These are phyloP conservation scores for Eonycteris spelaea DNA, from an alignment of 2,113 vertebrate species.

Conservation along the genomic window DNA sequence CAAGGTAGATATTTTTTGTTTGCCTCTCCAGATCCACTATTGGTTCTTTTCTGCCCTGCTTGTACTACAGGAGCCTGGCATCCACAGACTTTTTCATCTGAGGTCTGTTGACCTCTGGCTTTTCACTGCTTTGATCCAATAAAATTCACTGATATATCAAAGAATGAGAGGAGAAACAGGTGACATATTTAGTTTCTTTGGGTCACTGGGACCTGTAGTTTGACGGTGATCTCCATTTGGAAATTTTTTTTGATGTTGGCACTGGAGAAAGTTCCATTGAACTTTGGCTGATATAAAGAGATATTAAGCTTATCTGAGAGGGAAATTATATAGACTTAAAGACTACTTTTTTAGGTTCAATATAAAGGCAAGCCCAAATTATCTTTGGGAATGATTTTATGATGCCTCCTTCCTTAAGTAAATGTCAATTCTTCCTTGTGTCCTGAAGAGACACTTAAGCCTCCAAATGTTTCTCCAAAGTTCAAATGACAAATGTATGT, in stretches of 20 bases:
- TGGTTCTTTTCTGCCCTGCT: background rate
- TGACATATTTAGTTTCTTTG: background rate
- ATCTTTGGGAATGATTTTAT: constrained; percentile 57
- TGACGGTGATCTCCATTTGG: background rate
- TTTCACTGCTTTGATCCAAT: background rate
- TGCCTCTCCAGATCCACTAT: background rate
- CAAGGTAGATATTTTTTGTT: background rate
- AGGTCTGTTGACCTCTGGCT: background rate
- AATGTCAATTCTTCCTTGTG: constrained; percentile 65
- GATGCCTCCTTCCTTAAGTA: constrained; percentile 54
- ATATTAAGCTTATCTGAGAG: background rate
- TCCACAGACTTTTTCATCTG: background rate
- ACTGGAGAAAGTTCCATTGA: background rate
- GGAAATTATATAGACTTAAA: background rate
- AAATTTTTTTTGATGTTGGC: background rate
- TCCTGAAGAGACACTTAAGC: constrained; percentile 65
- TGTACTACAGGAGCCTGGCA: background rate
- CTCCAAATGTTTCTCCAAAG: constrained; percentile 70
- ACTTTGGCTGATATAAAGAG: background rate
- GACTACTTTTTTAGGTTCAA: constrained; percentile 6
- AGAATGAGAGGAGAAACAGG: background rate
- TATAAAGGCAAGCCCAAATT: constrained; percentile 51
- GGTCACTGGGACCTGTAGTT: background rate
- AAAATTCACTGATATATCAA: background rate
- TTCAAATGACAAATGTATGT: constrained; percentile 70